These are phyloP conservation scores for Probosciger aterrimus DNA, from an alignment of 2,113 vertebrate species.

Conservation along the genomic window DNA sequence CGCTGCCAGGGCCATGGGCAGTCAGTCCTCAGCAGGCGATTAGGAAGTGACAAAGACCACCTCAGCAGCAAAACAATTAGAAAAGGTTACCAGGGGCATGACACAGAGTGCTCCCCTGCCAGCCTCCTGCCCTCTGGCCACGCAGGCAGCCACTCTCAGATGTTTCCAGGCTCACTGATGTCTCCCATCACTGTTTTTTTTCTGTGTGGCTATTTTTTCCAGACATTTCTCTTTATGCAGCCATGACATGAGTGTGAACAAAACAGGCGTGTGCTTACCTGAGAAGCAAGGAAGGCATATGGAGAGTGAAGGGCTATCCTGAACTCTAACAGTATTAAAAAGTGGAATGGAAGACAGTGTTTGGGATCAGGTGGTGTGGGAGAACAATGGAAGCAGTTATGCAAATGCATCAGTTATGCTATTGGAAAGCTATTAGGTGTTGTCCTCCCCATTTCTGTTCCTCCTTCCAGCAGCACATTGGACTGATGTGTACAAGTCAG, in stretches of 20 bases:
- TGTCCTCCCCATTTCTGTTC: neutral
- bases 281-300: neutral
- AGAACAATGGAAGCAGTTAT: neutral
- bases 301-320: neutral
- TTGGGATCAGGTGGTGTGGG: neutral
- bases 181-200: neutral
- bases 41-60: neutral
- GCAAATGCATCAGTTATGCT: neutral
- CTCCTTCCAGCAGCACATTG: neutral
- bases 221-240: neutral
- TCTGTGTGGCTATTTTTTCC: neutral
- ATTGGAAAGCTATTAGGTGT: neutral
- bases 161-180: neutral
- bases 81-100: neutral
- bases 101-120: neutral
- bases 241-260: neutral
- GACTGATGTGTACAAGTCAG: neutral
- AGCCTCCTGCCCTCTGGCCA: neutral
- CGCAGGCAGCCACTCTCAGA: neutral
- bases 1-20: neutral
- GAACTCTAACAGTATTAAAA: neutral
- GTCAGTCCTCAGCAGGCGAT: neutral
- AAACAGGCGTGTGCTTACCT: neutral
- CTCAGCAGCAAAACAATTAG: neutral
- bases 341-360: neutral